Base-by-base conservation (phyloP, 2,888 invertebrate genomes). In the Desoria tigrina region DNA sequence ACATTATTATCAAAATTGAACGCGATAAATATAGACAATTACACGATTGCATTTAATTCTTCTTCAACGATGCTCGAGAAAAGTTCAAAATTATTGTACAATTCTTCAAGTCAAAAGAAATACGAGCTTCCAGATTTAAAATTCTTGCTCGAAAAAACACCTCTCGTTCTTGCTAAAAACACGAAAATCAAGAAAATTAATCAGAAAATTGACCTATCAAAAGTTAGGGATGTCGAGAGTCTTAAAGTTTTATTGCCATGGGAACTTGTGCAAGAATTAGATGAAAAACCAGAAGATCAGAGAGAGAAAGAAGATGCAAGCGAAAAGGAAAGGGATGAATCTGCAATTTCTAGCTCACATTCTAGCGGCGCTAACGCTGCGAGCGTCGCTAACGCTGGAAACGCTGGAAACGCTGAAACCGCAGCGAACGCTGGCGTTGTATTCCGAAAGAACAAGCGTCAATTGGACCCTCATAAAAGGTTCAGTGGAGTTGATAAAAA, bases 221-320 rank as follows among this genome's bases (percentile, higher is more conserved):
- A n/a, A n/a, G 88, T 96, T 9, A 87, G 88, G 79, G 96, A 96
- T 80, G 96, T 95, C 95, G 92, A 93, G 77, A 94, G 94, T 0
- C 82, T 96, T 59, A 92, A 90, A 77, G 89, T 94, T 74, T 84
- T 96, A 56, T 81, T 96, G 70, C 96, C 96, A 2, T 83, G 85
- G 72, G 93, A 96, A 80, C 92, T 90, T 79, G 86, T 87, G 71
- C 87, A 88, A 78, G 84, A 92, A 72, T 79, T 94, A 57, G 85
- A 88, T 18, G 90, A 91, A 79, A 84, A 74, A 45, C 70, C 68
- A 32, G 57, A 63, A 50, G 68, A 71, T 50, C 70, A 73, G 58
- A 63, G 67, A 32, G 72, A 73, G 57, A 70, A 71, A 42, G 27
- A 65, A 49, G 66, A 66, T 51, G 26, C 28, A 23, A 42, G n/a